Conservation (phyloP, 2,888 invertebrate genomes). For the Drosophila kuntzei region DNA sequence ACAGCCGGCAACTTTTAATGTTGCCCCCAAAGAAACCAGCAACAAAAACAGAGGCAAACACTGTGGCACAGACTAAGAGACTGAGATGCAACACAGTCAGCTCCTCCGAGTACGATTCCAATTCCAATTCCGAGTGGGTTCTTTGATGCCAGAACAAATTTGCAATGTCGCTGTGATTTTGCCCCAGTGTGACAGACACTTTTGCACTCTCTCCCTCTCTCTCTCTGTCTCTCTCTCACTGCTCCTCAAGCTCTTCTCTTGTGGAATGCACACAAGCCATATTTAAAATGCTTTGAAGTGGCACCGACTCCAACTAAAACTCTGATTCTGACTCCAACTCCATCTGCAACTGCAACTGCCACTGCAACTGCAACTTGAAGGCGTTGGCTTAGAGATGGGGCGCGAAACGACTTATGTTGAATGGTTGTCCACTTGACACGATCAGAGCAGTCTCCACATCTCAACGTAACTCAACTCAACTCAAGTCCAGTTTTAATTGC, state of each 20-base stretch:
- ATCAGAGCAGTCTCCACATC: slow-evolving; percentile 59
- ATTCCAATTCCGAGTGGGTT: slow-evolving; percentile 70
- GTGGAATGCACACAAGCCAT: slow-evolving; percentile 68
- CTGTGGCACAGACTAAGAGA: slow-evolving; percentile 6
- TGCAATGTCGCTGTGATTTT: slow-evolving; percentile 67
- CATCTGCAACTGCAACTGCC: slow-evolving; percentile 16
- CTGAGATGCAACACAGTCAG: slow-evolving; percentile 18
- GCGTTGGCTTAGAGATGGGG: slow-evolving; percentile 58
- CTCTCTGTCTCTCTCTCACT: neutral
- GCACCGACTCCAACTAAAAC: slow-evolving; percentile 47
- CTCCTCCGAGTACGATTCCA: slow-evolving; percentile 51
- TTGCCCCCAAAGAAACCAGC: slow-evolving; percentile 59
- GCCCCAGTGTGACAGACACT: slow-evolving; percentile 67
- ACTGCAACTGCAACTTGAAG: slow-evolving; percentile 27
- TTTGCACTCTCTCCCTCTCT: slow-evolving; percentile 24
- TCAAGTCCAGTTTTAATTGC: slow-evolving; percentile 72
- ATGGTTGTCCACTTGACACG: slow-evolving; percentile 73
- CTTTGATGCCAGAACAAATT: slow-evolving; percentile 79
- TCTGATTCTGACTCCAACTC: slow-evolving; percentile 3
- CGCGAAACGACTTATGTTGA: slow-evolving; percentile 68
- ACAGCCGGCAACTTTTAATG: slow-evolving; percentile 84
- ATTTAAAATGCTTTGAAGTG: slow-evolving; percentile 73
- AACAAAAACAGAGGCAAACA: slow-evolving; percentile 34
- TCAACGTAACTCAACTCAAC: slow-evolving; percentile 15
- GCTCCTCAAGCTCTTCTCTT: neutral